Base-by-base conservation (phyloP, 2,113 vertebrate genomes). In the Neoarius graeffei region DNA sequence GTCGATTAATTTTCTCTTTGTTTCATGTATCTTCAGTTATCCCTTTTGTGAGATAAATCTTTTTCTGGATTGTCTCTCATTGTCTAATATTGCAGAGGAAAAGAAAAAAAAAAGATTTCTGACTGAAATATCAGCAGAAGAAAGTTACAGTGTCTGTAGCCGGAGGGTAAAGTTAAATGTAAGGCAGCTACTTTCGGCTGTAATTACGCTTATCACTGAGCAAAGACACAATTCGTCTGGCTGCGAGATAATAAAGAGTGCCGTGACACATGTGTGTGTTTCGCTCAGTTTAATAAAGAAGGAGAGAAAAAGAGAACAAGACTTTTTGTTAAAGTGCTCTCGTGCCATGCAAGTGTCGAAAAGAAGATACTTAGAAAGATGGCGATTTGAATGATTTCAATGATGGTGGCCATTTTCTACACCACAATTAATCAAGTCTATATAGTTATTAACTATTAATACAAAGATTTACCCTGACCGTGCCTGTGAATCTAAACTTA, bases 141-240 rank as follows among this genome's bases (percentile, higher is more conserved):
- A 88, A 86, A 89, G 85, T 89, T 90, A 81, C 89, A 50, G 84
- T 84, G 83, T 91, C 83, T 86, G 84, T 85, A 90, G 92, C 94
- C 92, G 92, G 90, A 80, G 94, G 94, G 91, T 92, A 93, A 93
- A 92, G 92, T 93, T 91, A 89, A 94, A 92, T 48, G 90, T 92
- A 93, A 92, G 74, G 74, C 52, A 77, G 76, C 11, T 50, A 54
- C n/a, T 95, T 94, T 93, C 91, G 86, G 93, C 91, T 93, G 76
- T 79, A 79, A 79, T 79, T 79, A 54, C 76, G 76, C 76, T 79
- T 79, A 79, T 79, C 76, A 14, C 50, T n/a, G 76, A 54, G 50
- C 25, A 13, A 27, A 88, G 85, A 86, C 88, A 90, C 77, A 82
- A 91, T 93, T 93, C 90, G 79, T 89, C 85, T 89, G 87, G 81